phyloP scores from a whole-genome alignment of 2,888 invertebrate genomes.

The Cylindroiulus punctatus region DNA sequence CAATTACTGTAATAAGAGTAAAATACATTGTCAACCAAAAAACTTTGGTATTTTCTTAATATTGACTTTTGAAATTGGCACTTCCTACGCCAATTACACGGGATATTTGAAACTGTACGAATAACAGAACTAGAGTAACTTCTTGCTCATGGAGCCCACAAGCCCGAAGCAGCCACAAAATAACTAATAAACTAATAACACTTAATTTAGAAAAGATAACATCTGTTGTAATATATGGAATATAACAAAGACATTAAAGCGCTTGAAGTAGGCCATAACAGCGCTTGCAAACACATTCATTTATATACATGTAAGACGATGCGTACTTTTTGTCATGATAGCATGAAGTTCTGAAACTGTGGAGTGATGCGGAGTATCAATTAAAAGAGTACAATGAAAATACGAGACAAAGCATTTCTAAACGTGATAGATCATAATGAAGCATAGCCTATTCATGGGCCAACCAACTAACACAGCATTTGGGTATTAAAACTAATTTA shows the following conservation, averaged over 20 bases:
- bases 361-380: background rate
- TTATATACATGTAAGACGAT: background rate
- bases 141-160: too few species aligned
- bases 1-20: too few species aligned
- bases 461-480: too few species aligned
- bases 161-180: background rate
- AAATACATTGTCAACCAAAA: too few species aligned
- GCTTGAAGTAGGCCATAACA: background rate
- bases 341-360: too few species aligned
- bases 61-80: too few species aligned
- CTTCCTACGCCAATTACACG: too few species aligned
- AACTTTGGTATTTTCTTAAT: too few species aligned
- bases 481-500: too few species aligned
- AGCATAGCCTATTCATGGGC: too few species aligned
- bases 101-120: too few species aligned
- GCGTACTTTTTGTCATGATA: background rate
- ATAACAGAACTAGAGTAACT: too few species aligned
- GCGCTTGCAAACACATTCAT: slow-evolving; percentile 30
- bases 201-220: background rate
- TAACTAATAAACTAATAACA: background rate
- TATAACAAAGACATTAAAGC: background rate
- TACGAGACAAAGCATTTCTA: background rate
- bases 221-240: background rate
- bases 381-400: background rate
- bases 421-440: background rate